Evolutionary conservation across 2,113 vertebrate genomes (phyloP).

Genomic region (Eupsittula cactorum): DNA sequence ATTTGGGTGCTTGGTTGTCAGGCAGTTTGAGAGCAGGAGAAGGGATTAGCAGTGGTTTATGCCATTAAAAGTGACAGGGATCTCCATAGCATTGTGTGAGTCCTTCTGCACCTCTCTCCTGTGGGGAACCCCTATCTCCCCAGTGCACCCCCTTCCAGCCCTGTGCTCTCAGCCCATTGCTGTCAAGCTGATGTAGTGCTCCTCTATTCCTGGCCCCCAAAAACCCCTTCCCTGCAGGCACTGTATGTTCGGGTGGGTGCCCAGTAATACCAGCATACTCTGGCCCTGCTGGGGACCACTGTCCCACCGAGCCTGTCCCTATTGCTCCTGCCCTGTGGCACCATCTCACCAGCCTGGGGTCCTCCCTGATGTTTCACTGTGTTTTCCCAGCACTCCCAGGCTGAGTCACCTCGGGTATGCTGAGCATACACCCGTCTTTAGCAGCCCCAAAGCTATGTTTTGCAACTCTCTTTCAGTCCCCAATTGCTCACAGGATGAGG

Average conservation of each 20-base stretch:
- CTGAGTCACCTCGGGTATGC: slow-evolving; percentile 59
- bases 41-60: neutral
- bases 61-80: rapidly evolving
- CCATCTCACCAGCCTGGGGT: neutral
- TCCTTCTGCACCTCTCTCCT: no score
- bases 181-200: neutral
- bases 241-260: neutral
- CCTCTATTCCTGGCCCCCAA: no score
- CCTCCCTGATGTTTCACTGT: neutral
- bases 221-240: neutral
- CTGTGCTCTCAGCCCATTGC: neutral
- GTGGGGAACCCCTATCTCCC: neutral
- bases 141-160: neutral
- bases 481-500: rapidly evolving
- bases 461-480: no score
- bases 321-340: neutral
- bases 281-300: neutral
- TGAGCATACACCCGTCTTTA: neutral
- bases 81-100: no score
- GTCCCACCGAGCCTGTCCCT: rapidly evolving
- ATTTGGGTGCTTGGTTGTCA: neutral
- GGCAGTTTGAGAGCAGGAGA: neutral
- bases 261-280: rapidly evolving
- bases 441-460: neutral
- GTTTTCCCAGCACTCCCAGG: neutral